These are phyloP conservation scores for Ostrea denselamellosa DNA, from an alignment of 1,140 invertebrate species.

Conservation along the genomic window DNA sequence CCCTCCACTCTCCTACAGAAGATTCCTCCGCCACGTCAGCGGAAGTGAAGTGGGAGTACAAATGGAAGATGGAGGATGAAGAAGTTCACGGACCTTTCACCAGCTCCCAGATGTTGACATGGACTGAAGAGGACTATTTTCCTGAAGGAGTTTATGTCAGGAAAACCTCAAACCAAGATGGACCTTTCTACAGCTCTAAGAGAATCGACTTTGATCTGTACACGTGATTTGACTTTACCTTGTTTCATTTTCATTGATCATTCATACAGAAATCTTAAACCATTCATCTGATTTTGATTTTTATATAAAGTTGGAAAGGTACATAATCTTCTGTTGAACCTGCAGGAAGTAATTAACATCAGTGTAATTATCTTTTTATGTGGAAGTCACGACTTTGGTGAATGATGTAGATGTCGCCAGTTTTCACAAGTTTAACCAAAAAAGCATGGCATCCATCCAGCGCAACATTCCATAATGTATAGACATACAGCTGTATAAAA, in stretches of 20 bases:
- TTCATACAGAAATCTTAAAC: not conserved
- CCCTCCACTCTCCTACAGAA: not conserved
- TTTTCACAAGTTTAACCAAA: not conserved
- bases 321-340: no score
- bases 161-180: constrained; percentile 85
- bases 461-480: not conserved
- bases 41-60: constrained; percentile 92
- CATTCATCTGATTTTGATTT: no score
- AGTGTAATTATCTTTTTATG: no score
- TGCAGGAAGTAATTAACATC: no score
- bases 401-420: not conserved
- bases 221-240: constrained; percentile 60
- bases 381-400: no score
- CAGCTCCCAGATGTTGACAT: constrained; percentile 92
- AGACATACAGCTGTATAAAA: not conserved
- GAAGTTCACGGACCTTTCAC: constrained; percentile 91
- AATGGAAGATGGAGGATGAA: constrained; percentile 89
- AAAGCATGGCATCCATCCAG: not conserved
- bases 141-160: constrained; percentile 84
- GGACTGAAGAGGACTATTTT: constrained; percentile 92
- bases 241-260: not conserved
- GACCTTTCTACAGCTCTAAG: constrained; percentile 91
- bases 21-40: not conserved
- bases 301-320: no score
- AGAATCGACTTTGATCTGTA: constrained; percentile 97